phyloP scores from a whole-genome alignment of 2,113 vertebrate species.

The Polyodon spathula region DNA sequence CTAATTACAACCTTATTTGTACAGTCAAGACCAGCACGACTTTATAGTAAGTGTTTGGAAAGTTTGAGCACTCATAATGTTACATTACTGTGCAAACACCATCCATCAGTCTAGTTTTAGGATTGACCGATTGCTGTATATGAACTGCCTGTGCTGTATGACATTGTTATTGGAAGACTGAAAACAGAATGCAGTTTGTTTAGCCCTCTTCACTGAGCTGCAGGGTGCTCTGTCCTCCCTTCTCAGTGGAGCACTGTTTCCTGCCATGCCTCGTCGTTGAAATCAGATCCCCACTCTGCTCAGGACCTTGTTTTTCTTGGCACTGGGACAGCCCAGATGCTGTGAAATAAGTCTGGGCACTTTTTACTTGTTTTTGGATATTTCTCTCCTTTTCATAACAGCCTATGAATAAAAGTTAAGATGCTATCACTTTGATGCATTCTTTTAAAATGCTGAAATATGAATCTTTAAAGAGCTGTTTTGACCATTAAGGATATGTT shows the following conservation, averaged over 20 bases:
- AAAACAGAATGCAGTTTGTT: slow-evolving; percentile 3
- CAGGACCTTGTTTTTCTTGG: slow-evolving; percentile 72
- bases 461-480: slow-evolving; percentile 9
- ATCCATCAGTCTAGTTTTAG: too few species aligned
- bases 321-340: slow-evolving; percentile 48
- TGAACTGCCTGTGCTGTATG: too few species aligned
- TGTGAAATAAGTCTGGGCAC: slow-evolving; percentile 48
- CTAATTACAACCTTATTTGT: too few species aligned
- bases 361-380: slow-evolving; percentile 21
- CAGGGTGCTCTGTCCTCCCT: slow-evolving; percentile 9
- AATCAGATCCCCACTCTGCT: slow-evolving; percentile 63
- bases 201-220: not conserved
- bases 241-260: slow-evolving; percentile 46
- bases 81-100: too few species aligned
- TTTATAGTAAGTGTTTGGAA: too few species aligned
- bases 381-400: slow-evolving; percentile 35
- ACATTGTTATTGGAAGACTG: not conserved
- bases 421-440: slow-evolving; percentile 30
- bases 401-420: slow-evolving; percentile 35
- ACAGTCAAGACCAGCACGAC: too few species aligned
- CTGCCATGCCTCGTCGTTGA: slow-evolving; percentile 59
- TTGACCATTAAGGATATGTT: slow-evolving; percentile 20
- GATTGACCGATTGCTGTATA: not conserved
- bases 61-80: too few species aligned
- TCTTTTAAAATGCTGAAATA: slow-evolving; percentile 20